Conservation (phyloP, 2,113 vertebrate genomes). For the Oncorhynchus nerka region DNA sequence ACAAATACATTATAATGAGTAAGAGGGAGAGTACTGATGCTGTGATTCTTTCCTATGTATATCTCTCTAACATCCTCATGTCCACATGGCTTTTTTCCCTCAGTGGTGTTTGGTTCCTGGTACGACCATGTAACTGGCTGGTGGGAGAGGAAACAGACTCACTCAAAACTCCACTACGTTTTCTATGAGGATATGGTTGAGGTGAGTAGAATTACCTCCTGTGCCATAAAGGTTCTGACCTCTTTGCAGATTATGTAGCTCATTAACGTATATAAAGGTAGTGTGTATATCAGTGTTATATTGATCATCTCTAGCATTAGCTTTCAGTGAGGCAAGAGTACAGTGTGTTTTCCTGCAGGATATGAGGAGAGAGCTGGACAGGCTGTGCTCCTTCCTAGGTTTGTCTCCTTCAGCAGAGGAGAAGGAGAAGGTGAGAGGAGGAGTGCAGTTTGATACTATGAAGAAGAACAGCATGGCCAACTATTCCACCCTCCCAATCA, state of each 20-base stretch:
- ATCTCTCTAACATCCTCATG: not conserved
- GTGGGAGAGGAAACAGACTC: slow-evolving; percentile 79
- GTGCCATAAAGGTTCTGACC: not conserved
- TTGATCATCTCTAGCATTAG: not conserved
- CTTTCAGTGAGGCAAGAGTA: not conserved
- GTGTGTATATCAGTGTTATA: no score
- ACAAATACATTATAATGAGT: not conserved
- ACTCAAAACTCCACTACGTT: slow-evolving; percentile 73
- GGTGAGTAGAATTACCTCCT: slow-evolving; percentile 49
- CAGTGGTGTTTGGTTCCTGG: slow-evolving; percentile 79
- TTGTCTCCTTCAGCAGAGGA: slow-evolving; percentile 57
- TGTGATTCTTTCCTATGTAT: not conserved
- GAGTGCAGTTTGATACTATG: slow-evolving; percentile 75
- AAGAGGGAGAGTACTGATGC: not conserved
- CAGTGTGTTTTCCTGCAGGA: slow-evolving; percentile 57
- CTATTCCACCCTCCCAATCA: slow-evolving; percentile 43
- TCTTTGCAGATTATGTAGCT: not conserved
- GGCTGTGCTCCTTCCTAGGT: slow-evolving; percentile 73
- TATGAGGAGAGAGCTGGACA: slow-evolving; percentile 57
- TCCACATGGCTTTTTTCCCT: not conserved
- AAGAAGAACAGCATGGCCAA: slow-evolving; percentile 75
- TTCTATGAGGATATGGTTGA: slow-evolving; percentile 84
- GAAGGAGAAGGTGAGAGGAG: slow-evolving; percentile 56
- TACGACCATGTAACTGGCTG: slow-evolving; percentile 77
- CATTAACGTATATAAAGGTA: no score